Percentiles rank a stretch among this genome's conserved stretches.
Conservation (phyloP, 2,888 invertebrate genomes). For the Drosophila bunnanda region DNA sequence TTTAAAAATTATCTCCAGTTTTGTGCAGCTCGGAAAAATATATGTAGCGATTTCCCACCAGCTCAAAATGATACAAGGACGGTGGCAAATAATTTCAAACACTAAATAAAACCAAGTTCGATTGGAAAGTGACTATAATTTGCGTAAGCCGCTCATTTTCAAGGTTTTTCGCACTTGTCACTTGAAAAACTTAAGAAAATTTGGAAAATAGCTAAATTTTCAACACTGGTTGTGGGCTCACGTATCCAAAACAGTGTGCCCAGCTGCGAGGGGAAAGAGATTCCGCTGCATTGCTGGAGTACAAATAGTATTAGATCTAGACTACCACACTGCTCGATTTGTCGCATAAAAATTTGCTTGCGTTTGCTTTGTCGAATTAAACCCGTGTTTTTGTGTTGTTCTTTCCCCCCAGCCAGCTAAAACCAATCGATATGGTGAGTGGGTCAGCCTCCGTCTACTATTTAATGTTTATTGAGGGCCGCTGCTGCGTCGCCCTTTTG, state of each 20-base stretch:
- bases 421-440: constrained; percentile 71
- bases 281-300: not conserved
- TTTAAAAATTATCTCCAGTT: too few species aligned
- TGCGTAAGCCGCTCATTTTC: too few species aligned
- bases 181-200: not conserved
- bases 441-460: constrained; percentile 6
- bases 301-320: not conserved
- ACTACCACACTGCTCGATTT: constrained; percentile 11
- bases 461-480: constrained; percentile 11
- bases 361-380: constrained; percentile 55
- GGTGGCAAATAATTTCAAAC: too few species aligned
- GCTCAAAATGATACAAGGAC: too few species aligned
- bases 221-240: not conserved
- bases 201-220: not conserved
- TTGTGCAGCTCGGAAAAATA: too few species aligned
- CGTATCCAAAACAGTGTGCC: not conserved
- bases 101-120: not conserved
- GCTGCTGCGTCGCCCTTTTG: not conserved
- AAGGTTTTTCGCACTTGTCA: too few species aligned
- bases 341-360: constrained; percentile 36
- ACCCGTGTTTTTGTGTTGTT: constrained; percentile 75
- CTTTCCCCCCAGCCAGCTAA: constrained; percentile 46
- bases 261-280: not conserved
- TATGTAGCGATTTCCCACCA: not conserved
- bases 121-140: not conserved